A percentile compares a stretch with the other conserved stretches of the same genome.
Conservation (phyloP, 2,113 vertebrate genomes). For the Sinocyclocheilus rhinocerous region DNA sequence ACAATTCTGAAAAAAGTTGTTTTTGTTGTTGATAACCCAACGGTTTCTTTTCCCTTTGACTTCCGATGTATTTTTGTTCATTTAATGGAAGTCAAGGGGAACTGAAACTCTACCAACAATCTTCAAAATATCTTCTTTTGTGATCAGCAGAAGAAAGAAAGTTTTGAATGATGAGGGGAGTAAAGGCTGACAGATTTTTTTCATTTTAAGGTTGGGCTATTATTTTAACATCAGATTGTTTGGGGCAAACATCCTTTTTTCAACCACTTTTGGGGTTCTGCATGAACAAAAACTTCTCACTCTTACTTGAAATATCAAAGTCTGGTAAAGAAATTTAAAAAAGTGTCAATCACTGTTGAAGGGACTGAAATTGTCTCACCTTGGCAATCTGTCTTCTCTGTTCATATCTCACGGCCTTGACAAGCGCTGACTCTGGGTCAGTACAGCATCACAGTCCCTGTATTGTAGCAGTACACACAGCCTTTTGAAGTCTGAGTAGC, state of each 20-base stretch:
- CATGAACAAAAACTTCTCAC: neutral
- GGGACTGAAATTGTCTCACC: constrained; percentile 19
- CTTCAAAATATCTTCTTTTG: neutral
- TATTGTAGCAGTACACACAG: neutral
- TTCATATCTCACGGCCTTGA: constrained; percentile 4
- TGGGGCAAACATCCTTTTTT: neutral
- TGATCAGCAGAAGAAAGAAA: neutral
- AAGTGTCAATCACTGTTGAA: constrained; percentile 16
- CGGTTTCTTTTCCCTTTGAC: neutral
- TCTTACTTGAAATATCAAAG: neutral
- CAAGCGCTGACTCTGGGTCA: constrained; percentile 10
- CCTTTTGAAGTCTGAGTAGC: constrained; percentile 37
- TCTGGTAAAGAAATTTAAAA: constrained; percentile 7
- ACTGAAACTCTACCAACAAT: neutral
- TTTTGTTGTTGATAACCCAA: too few relatives aligned
- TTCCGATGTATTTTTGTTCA: neutral
- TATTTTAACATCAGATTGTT: neutral
- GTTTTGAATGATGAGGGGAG: neutral
- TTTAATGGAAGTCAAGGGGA: neutral
- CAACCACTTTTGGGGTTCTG: neutral
- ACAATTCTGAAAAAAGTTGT: neutral
- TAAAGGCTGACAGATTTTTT: neutral
- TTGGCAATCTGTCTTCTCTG: constrained; percentile 5
- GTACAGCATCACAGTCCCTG: constrained; percentile 1
- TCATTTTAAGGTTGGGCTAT: neutral